Percentiles rank a stretch among this genome's conserved stretches.
Evolutionary conservation across 2,113 vertebrate genomes (phyloP).

Genomic region (Bubo scandiacus): DNA sequence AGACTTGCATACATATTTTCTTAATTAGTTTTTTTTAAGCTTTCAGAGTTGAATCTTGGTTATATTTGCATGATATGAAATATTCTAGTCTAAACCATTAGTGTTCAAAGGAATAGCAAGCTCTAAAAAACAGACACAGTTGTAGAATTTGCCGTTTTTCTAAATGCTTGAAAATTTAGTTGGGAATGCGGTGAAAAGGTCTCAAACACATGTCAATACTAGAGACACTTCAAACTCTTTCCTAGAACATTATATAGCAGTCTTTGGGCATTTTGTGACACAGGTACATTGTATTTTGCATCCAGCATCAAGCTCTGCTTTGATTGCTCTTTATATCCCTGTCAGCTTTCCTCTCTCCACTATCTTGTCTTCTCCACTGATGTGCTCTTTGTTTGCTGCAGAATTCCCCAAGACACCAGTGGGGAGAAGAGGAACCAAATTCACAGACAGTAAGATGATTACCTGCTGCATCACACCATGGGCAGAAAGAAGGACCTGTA

Average conservation of each 20-base stretch:
- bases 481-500: background rate
- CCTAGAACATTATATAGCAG: background rate
- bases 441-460: slow-evolving; percentile 77
- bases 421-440: slow-evolving; percentile 85
- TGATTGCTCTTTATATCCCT: background rate
- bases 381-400: slow-evolving; percentile 65
- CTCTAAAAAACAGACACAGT: background rate
- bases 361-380: slow-evolving; percentile 6
- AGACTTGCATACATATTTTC: background rate
- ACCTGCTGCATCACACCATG: background rate
- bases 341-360: background rate
- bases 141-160: background rate
- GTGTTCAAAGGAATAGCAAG: background rate
- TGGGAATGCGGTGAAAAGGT: background rate
- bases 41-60: background rate
- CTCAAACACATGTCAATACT: background rate
- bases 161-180: background rate
- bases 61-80: background rate
- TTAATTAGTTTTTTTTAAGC: background rate
- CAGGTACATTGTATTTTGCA: background rate
- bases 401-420: slow-evolving; percentile 85
- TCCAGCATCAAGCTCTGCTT: background rate
- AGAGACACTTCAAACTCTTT: background rate
- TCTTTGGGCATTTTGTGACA: background rate
- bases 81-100: background rate